Conservation (phyloP, 2,797 vertebrate species). For the Melopsittacus undulatus region DNA sequence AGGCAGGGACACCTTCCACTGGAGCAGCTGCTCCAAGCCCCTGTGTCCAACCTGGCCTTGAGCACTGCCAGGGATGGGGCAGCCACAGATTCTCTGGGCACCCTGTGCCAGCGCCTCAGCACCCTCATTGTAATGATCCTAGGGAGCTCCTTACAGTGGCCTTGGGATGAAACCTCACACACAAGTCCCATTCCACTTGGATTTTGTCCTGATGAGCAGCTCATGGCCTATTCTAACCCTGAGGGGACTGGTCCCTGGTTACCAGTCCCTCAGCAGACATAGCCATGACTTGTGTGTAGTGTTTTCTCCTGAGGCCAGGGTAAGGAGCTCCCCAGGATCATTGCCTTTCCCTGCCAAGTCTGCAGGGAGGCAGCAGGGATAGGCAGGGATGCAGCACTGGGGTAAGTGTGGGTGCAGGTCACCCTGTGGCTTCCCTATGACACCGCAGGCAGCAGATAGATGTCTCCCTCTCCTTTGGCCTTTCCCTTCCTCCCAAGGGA, state of each 20-base stretch:
- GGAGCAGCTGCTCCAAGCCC: no score
- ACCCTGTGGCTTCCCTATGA: not conserved
- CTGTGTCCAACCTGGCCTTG: no score
- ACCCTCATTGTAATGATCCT: not conserved
- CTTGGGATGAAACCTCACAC: not conserved
- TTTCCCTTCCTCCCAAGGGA: not conserved
- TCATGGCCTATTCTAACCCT: not conserved
- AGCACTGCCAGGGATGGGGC: no score
- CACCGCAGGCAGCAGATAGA: not conserved
- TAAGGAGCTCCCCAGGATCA: not conserved
- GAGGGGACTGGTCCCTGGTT: accelerated
- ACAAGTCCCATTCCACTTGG: not conserved
- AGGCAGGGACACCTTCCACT: not conserved
- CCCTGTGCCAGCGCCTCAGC: not conserved
- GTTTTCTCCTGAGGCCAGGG: not conserved
- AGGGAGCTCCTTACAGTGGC: not conserved
- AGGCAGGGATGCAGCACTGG: accelerated
- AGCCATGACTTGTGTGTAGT: not conserved
- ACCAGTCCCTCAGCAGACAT: not conserved
- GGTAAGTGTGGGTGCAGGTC: not conserved
- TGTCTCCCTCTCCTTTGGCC: not conserved
- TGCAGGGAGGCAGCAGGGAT: not conserved
- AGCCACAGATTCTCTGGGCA: no score
- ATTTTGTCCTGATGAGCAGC: not conserved
- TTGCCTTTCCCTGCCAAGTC: not conserved